phyloP scores from a whole-genome alignment of 2,888 invertebrate genomes.

The Himalopsyche anomala region DNA sequence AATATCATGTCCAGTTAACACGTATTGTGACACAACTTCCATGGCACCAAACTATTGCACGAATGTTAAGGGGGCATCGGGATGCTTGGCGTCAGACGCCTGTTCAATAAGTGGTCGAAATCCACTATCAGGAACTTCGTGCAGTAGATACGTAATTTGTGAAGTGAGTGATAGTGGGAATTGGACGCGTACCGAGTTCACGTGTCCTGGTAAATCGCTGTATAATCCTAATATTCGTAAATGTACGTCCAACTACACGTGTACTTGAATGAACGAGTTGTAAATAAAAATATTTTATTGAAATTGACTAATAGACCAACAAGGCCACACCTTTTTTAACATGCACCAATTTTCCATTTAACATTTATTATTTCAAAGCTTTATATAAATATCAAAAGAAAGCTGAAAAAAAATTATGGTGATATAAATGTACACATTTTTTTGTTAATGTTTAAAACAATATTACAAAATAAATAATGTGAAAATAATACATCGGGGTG shows the following conservation, averaged over 20 bases:
- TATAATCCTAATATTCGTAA: conserved; percentile 19
- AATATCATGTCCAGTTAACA: conserved; percentile 47
- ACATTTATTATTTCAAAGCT: too few relatives aligned
- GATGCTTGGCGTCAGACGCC: conserved; percentile 19
- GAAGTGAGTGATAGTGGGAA: background rate
- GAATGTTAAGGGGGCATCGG: background rate
- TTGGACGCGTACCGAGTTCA: conserved; percentile 22
- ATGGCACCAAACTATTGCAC: conserved; percentile 8
- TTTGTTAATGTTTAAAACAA: too few relatives aligned
- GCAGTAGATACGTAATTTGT: conserved; percentile 48
- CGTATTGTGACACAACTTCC: conserved; percentile 38
- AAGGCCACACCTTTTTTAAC: too few relatives aligned
- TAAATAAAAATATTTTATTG: background rate
- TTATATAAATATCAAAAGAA: too few relatives aligned
- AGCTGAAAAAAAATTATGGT: too few relatives aligned
- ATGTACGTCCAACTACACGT: conserved; percentile 44
- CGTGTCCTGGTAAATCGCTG: conserved; percentile 45
- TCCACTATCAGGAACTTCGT: conserved; percentile 48
- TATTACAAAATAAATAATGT: too few relatives aligned
- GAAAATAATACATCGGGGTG: too few relatives aligned
- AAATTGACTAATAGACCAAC: too few relatives aligned
- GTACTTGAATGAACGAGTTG: background rate
- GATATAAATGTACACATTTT: too few relatives aligned
- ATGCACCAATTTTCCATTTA: too few relatives aligned
- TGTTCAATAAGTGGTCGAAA: conserved; percentile 52